These are phyloP conservation scores for Xylota segnis DNA, from an alignment of 2,888 invertebrate species.

Conservation along the genomic window DNA sequence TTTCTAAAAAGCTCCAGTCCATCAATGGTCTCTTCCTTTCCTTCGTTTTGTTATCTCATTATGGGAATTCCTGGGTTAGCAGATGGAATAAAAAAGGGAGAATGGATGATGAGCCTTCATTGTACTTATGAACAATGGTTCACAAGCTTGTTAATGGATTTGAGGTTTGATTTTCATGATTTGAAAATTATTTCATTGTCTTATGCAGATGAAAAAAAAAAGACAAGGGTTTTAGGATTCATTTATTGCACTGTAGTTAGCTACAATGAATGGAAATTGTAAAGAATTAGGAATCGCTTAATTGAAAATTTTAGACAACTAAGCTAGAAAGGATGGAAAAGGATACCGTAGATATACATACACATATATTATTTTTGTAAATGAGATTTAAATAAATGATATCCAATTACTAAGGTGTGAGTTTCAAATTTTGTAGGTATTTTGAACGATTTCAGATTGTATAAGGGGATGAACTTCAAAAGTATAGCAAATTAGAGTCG, in stretches of 20 bases:
- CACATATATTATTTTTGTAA: neutral
- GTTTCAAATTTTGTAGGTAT: neutral
- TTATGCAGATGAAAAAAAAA: slow-evolving; percentile 12
- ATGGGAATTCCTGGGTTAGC: slow-evolving; percentile 20
- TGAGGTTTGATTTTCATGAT: slow-evolving; percentile 60
- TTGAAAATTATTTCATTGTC: slow-evolving; percentile 61
- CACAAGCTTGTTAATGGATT: slow-evolving; percentile 61
- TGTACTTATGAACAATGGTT: slow-evolving; percentile 54
- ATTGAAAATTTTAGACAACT: neutral
- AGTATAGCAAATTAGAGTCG: too few relatives aligned
- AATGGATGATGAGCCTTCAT: slow-evolving; percentile 39
- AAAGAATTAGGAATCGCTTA: slow-evolving; percentile 2
- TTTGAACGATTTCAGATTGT: neutral
- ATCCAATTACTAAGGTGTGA: neutral
- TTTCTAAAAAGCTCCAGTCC: slow-evolving; percentile 20
- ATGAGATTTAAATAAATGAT: neutral
- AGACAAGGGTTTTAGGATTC: neutral
- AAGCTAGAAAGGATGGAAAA: neutral
- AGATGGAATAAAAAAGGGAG: slow-evolving; percentile 10
- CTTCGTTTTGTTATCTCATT: slow-evolving; percentile 43
- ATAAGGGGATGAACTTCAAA: too few relatives aligned
- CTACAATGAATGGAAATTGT: slow-evolving; percentile 21
- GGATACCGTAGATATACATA: neutral
- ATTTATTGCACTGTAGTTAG: neutral
- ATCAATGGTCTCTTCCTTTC: slow-evolving; percentile 21